A percentile compares a stretch with the other conserved stretches of the same genome.
Evolutionary conservation across 2,797 vertebrate species (phyloP).

Genomic region (Rhinophrynus dorsalis): DNA sequence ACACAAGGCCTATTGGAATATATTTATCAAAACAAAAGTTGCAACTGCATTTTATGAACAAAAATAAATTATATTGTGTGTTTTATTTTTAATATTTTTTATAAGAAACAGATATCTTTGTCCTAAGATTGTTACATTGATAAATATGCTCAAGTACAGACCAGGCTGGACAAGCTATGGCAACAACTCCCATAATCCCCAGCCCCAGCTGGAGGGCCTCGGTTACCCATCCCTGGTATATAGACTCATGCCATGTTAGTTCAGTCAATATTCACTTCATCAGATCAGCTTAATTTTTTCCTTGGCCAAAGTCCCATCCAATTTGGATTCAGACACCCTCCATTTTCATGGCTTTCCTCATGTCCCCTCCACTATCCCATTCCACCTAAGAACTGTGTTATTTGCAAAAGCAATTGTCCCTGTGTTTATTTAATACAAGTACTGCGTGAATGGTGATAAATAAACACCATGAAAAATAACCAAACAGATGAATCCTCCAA

Average conservation of each 20-base stretch:
- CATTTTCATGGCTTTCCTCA: background rate
- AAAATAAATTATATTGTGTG: too few relatives aligned
- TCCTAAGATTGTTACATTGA: too few relatives aligned
- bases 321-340: slow-evolving; percentile 55
- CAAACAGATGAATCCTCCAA: slow-evolving; percentile 86
- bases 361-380: background rate
- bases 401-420: slow-evolving; percentile 74
- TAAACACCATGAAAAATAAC: slow-evolving; percentile 97
- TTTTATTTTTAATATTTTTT: too few relatives aligned
- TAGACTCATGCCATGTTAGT: slow-evolving; percentile 76
- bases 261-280: slow-evolving; percentile 72
- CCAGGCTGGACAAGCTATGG: too few relatives aligned
- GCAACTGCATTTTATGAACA: too few relatives aligned
- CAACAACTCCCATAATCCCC: too few relatives aligned
- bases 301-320: slow-evolving; percentile 55
- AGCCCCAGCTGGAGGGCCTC: too few relatives aligned
- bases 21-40: too few relatives aligned
- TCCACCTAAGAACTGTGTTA: slow-evolving; percentile 66
- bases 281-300: slow-evolving; percentile 64
- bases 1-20: too few relatives aligned
- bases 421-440: slow-evolving; percentile 95
- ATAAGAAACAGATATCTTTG: slow-evolving; percentile 77
- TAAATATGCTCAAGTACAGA: too few relatives aligned
- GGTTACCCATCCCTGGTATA: too few relatives aligned
- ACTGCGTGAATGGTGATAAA: slow-evolving; percentile 91